Percentiles rank a stretch among this genome's conserved stretches.
Conservation (phyloP, 2,113 vertebrate genomes). For the Xyliphius kryptos region DNA sequence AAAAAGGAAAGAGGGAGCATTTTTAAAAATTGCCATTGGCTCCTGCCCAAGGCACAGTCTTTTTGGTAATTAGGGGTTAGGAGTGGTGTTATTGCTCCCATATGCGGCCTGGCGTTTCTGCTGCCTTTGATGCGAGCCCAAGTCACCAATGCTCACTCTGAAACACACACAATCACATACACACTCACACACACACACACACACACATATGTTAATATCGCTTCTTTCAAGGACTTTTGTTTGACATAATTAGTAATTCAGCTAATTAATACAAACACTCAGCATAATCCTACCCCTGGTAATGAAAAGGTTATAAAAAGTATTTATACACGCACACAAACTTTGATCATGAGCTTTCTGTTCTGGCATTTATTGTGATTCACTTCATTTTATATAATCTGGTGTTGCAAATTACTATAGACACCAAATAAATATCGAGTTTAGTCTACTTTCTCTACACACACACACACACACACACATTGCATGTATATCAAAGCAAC, state of each 20-base stretch:
- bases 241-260: too few species aligned
- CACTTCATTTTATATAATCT: slow-evolving; percentile 5
- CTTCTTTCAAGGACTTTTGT: too few species aligned
- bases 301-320: too few species aligned
- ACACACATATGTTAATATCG: too few species aligned
- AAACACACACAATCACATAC: slow-evolving; percentile 16
- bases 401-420: too few species aligned
- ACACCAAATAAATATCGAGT: too few species aligned
- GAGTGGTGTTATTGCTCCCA: slow-evolving; percentile 71
- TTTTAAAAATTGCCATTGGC: slow-evolving; percentile 65
- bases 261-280: too few species aligned
- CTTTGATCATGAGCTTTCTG: background rate
- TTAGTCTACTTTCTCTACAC: too few species aligned
- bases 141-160: slow-evolving; percentile 54
- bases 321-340: too few species aligned
- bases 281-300: too few species aligned
- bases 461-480: too few species aligned
- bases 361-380: slow-evolving; percentile 4
- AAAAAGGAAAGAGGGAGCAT: slow-evolving; percentile 36
- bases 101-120: slow-evolving; percentile 64
- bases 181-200: slow-evolving; percentile 14
- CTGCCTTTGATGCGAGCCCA: slow-evolving; percentile 66
- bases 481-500: too few species aligned
- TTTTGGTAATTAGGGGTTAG: slow-evolving; percentile 74
- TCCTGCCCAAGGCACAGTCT: slow-evolving; percentile 68